phyloP scores from a whole-genome alignment of 1,140 invertebrate species.

The Aphelenchoides fujianensis region DNA sequence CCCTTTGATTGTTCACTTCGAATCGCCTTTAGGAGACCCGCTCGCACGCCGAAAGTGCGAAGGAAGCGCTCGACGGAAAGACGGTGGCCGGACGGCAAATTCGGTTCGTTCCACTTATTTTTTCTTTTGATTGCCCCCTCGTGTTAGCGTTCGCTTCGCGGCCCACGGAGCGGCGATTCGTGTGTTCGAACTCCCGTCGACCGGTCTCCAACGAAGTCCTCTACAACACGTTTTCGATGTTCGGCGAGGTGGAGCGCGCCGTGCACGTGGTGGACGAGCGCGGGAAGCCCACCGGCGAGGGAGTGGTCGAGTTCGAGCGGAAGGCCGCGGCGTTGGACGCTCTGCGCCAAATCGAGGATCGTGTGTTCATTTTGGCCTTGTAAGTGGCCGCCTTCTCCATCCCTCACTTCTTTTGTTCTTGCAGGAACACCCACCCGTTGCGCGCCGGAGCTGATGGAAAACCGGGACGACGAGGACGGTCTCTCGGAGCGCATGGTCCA shows the following conservation, averaged over 20 bases:
- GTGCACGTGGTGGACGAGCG: conserved; percentile 91
- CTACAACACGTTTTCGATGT: conserved; percentile 81
- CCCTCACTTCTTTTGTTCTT: conserved; percentile 21
- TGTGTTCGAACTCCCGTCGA: conserved; percentile 85
- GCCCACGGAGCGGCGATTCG: conserved; percentile 86
- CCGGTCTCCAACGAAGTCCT: conserved; percentile 92
- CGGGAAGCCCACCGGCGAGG: conserved; percentile 88
- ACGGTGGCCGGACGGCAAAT: conserved; percentile 79
- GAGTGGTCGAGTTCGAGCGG: conserved; percentile 87
- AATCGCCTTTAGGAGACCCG: conserved; percentile 82
- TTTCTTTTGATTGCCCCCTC: too few relatives aligned
- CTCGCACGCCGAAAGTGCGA: conserved; percentile 90
- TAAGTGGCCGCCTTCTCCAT: conserved; percentile 65
- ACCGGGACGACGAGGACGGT: conserved; percentile 87
- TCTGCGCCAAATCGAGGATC: conserved; percentile 82
- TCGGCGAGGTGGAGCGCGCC: conserved; percentile 73
- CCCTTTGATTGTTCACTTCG: too few relatives aligned
- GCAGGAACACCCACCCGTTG: conserved; percentile 71
- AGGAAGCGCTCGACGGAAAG: conserved; percentile 84
- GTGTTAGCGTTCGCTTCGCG: conserved; percentile 92
- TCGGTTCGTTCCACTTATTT: too few relatives aligned
- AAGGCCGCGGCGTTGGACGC: conserved; percentile 81
- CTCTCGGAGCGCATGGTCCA: conserved; percentile 83
- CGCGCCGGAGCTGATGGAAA: conserved; percentile 83
- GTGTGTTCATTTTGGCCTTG: conserved; percentile 87